Evolutionary conservation across 2,797 vertebrate species (phyloP), one percentile per base, ranked within the genome.

Genomic region (Nasua narica): DNA sequence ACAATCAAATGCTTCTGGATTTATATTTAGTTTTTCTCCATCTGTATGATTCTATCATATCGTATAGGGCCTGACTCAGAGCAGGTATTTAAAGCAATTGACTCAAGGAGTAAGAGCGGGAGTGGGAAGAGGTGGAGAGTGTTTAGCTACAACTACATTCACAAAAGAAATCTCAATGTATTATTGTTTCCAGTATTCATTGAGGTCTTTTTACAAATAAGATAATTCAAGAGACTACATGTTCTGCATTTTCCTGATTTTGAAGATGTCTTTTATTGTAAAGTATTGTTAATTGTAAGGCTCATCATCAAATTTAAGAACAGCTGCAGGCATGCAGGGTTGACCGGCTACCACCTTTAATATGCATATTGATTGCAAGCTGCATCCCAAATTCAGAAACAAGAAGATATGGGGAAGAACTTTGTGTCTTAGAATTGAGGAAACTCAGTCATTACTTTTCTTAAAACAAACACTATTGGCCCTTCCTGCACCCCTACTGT

Each of bases 191-290:
- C 19, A 60, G 1, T 27, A 69, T 74, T 62, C 54, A 74, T 12
- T 79, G 88, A 83, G 19, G 32, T 90, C 50, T 78, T 25, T 91
- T 82, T 93, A 84, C 93, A 86, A 93, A 67, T 1, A 21, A 91
- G 70, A 43, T 81, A 29, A 56, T 52, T 88, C 56, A 46, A 74
- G 72, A 77, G 89, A 95, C 37, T 91, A 25, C 23, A n/a, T 56
- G 48, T 46, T 25, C n/a, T 74, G 6, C 52, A 21, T 77, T 77
- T 95, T 81, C 35, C 40, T 87, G 14, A 78, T 40, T 93, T 95
- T 88, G 46, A 96, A 91, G 54, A 29, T 96, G 12, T 5, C 27
- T 62, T 56, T 11, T 96, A 16, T 87, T 91, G 91, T 83, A 93
- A 46, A 12, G 18, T 29, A 35, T 8, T 40, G 3, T 23, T 87